phyloP scores from a whole-genome alignment of 2,888 invertebrate genomes.

The Isoperla grammatica region DNA sequence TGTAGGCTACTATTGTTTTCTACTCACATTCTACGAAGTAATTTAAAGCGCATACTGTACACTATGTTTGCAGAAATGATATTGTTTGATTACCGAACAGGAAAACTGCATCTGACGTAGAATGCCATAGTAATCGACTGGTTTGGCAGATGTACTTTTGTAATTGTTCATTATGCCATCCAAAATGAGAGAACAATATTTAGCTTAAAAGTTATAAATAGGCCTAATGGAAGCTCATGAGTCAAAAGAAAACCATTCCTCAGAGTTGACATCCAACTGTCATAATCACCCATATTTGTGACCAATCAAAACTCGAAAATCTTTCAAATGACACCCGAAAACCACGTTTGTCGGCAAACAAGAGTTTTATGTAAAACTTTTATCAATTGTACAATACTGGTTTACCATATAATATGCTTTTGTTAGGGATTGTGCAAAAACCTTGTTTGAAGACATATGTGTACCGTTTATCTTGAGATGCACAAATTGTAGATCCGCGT shows the following conservation, averaged over 20 bases:
- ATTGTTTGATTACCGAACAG: neutral
- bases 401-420: no score
- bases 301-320: neutral
- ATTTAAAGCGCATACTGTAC: neutral
- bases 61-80: neutral
- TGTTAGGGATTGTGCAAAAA: no score
- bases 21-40: constrained; percentile 20
- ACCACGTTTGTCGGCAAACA: no score
- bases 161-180: neutral
- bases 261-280: no score
- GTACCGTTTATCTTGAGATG: neutral
- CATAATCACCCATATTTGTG: neutral
- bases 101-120: neutral
- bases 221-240: no score
- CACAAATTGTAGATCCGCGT: constrained; percentile 6
- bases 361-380: no score
- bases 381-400: no score
- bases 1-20: constrained; percentile 28
- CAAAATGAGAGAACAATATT: neutral
- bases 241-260: no score
- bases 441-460: no score
- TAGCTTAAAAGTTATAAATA: no score
- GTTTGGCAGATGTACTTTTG: neutral
- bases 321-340: no score
- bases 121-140: neutral